Evolutionary conservation across 2,888 invertebrate genomes (phyloP).

Genomic region (Drosophila stalkeri): DNA sequence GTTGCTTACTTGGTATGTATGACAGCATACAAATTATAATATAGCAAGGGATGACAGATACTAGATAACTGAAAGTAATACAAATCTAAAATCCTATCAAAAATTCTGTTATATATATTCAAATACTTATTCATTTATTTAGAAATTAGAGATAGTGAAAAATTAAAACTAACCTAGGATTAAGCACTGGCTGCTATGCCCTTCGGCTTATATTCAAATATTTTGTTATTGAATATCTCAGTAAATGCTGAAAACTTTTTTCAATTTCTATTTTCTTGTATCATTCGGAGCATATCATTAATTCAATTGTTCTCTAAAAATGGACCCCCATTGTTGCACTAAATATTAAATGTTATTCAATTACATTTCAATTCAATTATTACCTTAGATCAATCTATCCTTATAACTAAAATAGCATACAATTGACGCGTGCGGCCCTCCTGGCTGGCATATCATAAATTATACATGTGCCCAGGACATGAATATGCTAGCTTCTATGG

Average conservation of each 20-base stretch:
- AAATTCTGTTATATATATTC: no score
- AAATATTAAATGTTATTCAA: background rate
- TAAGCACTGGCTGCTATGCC: no score
- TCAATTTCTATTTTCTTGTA: background rate
- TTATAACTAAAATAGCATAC: background rate
- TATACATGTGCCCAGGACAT: conserved; percentile 39
- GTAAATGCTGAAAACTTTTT: background rate
- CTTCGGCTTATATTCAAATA: no score
- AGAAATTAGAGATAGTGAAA: no score
- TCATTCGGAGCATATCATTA: background rate
- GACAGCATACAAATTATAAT: background rate
- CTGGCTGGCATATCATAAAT: conserved; percentile 20
- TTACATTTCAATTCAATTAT: conserved; percentile 3
- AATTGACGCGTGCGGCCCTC: conserved; percentile 25
- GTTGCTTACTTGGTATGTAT: no score
- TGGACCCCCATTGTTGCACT: background rate
- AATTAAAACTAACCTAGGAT: no score
- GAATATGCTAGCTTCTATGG: conserved; percentile 20
- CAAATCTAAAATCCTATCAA: no score
- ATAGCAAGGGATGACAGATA: background rate
- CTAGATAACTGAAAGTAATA: background rate
- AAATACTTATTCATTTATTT: no score
- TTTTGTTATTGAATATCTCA: no score
- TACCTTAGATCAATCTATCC: background rate
- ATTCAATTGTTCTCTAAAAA: background rate